phyloP scores from a whole-genome alignment of 2,797 vertebrate genomes.

The Mus caroli region DNA sequence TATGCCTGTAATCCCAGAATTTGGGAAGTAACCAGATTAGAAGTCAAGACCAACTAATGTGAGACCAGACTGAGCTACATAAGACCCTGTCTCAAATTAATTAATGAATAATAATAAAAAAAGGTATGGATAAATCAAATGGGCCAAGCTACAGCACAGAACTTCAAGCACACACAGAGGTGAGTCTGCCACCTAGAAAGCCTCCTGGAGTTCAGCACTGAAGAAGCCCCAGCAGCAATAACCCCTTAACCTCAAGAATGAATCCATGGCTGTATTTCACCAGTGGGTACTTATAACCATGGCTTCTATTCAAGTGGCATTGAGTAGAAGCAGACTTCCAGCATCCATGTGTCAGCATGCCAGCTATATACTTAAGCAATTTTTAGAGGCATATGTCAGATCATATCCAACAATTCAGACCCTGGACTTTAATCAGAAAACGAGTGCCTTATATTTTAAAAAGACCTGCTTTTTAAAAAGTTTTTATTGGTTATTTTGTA shows the following conservation, averaged over 20 bases:
- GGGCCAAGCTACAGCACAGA: background rate
- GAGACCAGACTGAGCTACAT: background rate
- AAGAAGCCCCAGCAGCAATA: background rate
- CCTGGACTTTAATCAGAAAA: background rate
- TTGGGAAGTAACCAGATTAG: background rate
- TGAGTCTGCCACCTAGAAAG: conserved; percentile 17
- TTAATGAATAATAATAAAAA: background rate
- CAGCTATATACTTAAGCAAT: background rate
- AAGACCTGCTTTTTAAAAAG: conserved; percentile 26
- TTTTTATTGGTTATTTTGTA: too few species aligned
- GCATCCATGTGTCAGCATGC: background rate
- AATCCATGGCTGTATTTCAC: background rate
- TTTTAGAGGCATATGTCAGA: conserved; percentile 50
- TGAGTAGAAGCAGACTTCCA: background rate
- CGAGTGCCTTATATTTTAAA: background rate
- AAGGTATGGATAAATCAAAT: background rate
- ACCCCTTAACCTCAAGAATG: background rate
- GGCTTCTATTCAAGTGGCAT: background rate
- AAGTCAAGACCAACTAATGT: background rate
- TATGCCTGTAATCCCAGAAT: background rate
- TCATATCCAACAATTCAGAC: conserved; percentile 1
- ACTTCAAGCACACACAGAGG: background rate
- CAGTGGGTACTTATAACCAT: background rate
- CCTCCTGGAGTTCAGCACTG: background rate
- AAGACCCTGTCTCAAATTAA: background rate